Evolutionary conservation across 2,113 vertebrate species (phyloP).

Genomic region (Leucoraja erinaceus): DNA sequence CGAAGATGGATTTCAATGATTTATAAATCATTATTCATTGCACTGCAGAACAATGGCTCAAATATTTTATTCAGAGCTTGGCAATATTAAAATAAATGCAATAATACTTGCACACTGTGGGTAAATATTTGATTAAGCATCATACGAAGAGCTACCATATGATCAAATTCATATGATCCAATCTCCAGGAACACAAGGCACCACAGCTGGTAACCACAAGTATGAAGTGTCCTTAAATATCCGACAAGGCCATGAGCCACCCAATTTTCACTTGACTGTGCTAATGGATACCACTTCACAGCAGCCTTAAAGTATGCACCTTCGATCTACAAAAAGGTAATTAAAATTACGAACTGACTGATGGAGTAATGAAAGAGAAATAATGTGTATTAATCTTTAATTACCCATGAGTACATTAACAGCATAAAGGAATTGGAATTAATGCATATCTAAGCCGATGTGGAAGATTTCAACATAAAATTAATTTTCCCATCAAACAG

Average conservation of each 20-base stretch:
- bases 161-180: neutral
- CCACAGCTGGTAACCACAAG: neutral
- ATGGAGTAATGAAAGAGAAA: slow-evolving; percentile 30
- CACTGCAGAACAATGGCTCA: neutral
- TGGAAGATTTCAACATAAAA: slow-evolving; percentile 11
- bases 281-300: neutral
- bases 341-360: slow-evolving; percentile 34
- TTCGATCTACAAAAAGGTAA: slow-evolving; percentile 24
- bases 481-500: neutral
- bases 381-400: slow-evolving; percentile 32
- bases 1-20: neutral
- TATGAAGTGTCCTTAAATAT: too few species aligned
- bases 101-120: neutral
- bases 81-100: neutral
- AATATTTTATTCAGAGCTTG: neutral
- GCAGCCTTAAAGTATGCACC: neutral
- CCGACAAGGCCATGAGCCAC: neutral
- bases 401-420: slow-evolving; percentile 26
- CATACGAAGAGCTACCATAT: neutral
- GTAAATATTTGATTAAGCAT: neutral
- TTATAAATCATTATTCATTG: neutral
- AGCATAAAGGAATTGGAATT: slow-evolving; percentile 8
- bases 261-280: neutral
- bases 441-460: neutral
- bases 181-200: neutral